These are phyloP conservation scores for Caenorhabditis imperialis DNA, from an alignment of 2,888 invertebrate species.

Conservation along the genomic window DNA sequence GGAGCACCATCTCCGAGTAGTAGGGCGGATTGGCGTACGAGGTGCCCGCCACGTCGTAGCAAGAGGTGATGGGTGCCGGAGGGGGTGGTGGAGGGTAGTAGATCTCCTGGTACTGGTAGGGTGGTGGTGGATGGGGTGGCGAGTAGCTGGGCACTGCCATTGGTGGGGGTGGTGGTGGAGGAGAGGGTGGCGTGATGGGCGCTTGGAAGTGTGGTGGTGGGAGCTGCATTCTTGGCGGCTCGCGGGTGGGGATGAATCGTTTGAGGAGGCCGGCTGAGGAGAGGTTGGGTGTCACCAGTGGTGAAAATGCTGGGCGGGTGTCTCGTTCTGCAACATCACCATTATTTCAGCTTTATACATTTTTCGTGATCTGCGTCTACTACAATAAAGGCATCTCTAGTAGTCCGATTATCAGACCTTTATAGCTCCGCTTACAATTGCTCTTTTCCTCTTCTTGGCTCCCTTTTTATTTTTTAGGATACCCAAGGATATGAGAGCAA, in stretches of 20 bases:
- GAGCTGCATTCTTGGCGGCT: conserved; percentile 44
- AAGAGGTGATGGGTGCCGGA: conserved; percentile 25
- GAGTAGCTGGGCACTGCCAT: conserved; percentile 13
- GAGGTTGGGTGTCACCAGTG: conserved; percentile 44
- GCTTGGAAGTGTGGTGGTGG: conserved; percentile 37
- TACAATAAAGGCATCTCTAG: too few species aligned
- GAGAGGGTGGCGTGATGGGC: conserved; percentile 5
- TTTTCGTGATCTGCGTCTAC: too few species aligned
- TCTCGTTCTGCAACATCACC: conserved; percentile 6
- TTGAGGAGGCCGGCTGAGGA: conserved; percentile 16
- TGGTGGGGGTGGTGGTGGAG: conserved; percentile 7
- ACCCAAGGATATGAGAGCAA: too few species aligned
- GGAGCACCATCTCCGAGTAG: conserved; percentile 23
- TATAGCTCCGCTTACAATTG: too few species aligned
- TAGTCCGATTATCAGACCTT: too few species aligned
- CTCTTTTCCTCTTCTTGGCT: too few species aligned
- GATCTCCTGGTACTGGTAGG: conserved; percentile 23
- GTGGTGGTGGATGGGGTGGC: conserved; percentile 31
- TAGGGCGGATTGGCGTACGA: conserved; percentile 35
- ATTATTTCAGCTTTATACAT: too few species aligned
- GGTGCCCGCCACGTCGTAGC: conserved; percentile 31
- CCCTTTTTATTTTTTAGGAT: too few species aligned
- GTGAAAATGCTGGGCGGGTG: conserved; percentile 31
- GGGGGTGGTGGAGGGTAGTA: conserved; percentile 37
- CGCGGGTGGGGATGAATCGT: conserved; percentile 17